A percentile compares a stretch with the other conserved stretches of the same genome.
These are phyloP conservation scores for Uromys caudimaculatus DNA, from an alignment of 2,797 vertebrate genomes.

Conservation along the genomic window DNA sequence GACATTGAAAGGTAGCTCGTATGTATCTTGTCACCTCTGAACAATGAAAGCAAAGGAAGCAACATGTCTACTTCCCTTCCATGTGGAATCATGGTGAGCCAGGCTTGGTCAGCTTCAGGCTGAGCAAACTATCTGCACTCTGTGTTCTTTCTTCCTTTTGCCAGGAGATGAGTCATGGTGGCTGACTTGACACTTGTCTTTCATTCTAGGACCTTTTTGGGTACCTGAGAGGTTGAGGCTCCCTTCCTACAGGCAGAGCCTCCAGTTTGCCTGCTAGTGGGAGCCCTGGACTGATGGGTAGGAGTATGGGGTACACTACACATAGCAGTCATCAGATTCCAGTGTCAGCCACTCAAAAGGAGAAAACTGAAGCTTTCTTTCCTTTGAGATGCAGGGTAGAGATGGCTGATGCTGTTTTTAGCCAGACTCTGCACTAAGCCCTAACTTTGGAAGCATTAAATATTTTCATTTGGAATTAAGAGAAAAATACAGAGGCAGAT, in stretches of 20 bases:
- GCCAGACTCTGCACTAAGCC: neutral
- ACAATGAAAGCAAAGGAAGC: neutral
- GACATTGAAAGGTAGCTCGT: neutral
- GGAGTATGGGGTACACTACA: too few species aligned
- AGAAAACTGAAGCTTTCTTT: neutral
- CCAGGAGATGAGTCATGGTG: neutral
- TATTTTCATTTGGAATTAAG: neutral
- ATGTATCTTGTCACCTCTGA: neutral
- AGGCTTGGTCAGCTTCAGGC: neutral
- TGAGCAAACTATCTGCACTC: neutral
- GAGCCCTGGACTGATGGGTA: neutral
- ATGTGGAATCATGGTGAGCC: neutral
- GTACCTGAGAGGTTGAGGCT: neutral
- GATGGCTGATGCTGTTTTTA: neutral
- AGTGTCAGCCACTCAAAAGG: neutral
- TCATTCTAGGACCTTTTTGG: neutral
- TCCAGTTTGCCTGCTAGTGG: neutral
- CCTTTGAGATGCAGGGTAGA: neutral
- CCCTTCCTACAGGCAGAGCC: neutral
- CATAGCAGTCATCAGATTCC: accelerated
- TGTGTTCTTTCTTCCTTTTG: neutral
- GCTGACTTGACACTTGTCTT: neutral
- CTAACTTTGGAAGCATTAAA: neutral
- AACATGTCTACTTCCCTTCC: neutral
- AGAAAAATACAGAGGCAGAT: neutral